Conservation (phyloP, 2,113 vertebrate species). For the Polyodon spathula region DNA sequence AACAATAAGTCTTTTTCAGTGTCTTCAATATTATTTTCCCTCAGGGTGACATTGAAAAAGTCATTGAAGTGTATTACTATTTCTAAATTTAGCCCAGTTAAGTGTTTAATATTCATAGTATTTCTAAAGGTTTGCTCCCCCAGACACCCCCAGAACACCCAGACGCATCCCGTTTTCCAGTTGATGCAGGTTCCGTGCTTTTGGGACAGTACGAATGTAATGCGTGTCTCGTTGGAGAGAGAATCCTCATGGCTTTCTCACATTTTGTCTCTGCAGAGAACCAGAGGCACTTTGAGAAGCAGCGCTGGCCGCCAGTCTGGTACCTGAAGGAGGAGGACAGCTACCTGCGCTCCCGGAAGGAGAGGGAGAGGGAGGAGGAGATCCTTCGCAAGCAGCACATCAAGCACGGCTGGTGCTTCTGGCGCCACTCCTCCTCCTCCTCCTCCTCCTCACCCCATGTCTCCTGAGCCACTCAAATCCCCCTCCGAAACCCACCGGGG, state of each 20-base stretch:
- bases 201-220: too few species aligned
- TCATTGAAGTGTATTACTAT: too few species aligned
- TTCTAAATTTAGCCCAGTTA: too few species aligned
- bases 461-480: constrained; percentile 43
- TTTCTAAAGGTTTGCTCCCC: too few species aligned
- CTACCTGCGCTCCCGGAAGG: constrained; percentile 72
- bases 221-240: too few species aligned
- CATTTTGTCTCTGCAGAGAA: constrained; percentile 50
- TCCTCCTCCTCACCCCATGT: constrained; percentile 57
- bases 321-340: constrained; percentile 83
- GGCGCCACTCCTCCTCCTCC: constrained; percentile 57
- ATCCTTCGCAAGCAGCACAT: constrained; percentile 72
- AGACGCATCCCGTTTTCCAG: too few species aligned
- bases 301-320: constrained; percentile 82
- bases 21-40: too few species aligned
- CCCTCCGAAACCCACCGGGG: constrained; percentile 4
- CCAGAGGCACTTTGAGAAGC: constrained; percentile 72
- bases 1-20: too few species aligned
- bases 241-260: background rate
- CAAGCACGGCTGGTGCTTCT: constrained; percentile 80
- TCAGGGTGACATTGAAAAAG: too few species aligned
- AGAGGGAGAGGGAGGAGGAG: constrained; percentile 71
- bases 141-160: too few species aligned
- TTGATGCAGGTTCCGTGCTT: too few species aligned
- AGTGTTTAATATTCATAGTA: too few species aligned